Conservation (phyloP, 2,888 invertebrate species). For the Drosophila borborema region DNA sequence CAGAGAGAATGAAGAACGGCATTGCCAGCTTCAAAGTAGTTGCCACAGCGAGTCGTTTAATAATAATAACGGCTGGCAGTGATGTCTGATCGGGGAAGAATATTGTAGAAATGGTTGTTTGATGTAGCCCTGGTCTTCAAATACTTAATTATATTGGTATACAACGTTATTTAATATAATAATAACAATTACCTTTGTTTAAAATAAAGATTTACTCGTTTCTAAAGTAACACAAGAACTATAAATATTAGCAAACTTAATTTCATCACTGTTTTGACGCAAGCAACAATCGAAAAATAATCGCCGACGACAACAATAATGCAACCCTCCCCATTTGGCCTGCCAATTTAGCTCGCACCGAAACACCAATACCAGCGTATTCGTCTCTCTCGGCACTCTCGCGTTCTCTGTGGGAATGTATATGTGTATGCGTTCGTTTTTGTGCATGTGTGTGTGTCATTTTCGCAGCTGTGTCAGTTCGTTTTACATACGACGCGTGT, state of each 20-base stretch:
- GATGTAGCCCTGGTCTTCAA: conserved; percentile 30
- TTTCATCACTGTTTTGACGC: background rate
- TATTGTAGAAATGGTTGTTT: conserved; percentile 1
- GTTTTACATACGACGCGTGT: conserved; percentile 54
- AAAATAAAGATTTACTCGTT: background rate
- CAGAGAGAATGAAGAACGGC: conserved; percentile 35
- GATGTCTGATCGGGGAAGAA: conserved; percentile 44
- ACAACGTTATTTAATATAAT: background rate
- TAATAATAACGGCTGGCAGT: conserved; percentile 49
- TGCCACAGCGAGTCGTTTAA: conserved; percentile 27
- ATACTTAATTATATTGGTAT: background rate
- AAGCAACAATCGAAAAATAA: background rate
- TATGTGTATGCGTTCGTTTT: conserved; percentile 5
- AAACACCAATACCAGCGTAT: conserved; percentile 24
- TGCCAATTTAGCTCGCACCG: conserved; percentile 37
- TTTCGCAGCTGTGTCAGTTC: conserved; percentile 51
- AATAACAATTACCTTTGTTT: background rate
- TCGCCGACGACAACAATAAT: conserved; percentile 15
- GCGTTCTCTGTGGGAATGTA: conserved; percentile 29
- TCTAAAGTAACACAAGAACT: background rate
- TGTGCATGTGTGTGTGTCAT: conserved; percentile 28
- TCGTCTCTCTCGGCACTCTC: conserved; percentile 35
- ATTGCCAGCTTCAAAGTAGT: conserved; percentile 55
- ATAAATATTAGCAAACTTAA: background rate
- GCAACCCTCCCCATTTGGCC: conserved; percentile 58